Evolutionary conservation across 2,113 vertebrate genomes (phyloP).

Genomic region (Taurulus bubalis): DNA sequence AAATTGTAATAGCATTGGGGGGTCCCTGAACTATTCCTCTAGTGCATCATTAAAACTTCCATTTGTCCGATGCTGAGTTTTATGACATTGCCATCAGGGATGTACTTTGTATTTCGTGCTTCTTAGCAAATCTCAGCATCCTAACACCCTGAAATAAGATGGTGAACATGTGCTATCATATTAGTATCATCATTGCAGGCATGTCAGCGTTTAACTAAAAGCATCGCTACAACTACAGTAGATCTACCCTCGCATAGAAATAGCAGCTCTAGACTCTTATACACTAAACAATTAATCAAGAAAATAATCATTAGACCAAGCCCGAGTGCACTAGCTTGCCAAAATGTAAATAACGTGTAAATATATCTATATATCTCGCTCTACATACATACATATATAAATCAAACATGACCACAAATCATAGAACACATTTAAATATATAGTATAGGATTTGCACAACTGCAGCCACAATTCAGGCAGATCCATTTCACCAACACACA

Average conservation of each 20-base stretch:
- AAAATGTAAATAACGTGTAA: too few species aligned
- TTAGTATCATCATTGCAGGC: background rate
- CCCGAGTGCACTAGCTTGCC: too few species aligned
- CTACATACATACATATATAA: too few species aligned
- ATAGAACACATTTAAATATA: background rate
- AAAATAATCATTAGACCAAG: too few species aligned
- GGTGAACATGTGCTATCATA: background rate
- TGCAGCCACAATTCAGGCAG: background rate
- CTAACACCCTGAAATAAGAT: background rate
- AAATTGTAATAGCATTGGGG: background rate
- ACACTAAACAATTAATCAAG: background rate
- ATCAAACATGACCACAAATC: too few species aligned
- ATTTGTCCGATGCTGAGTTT: background rate
- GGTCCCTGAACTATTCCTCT: background rate
- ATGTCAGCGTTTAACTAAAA: too few species aligned
- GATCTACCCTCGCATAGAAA: too few species aligned
- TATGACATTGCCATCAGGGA: background rate
- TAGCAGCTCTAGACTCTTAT: background rate
- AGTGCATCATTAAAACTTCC: background rate
- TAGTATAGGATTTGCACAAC: too few species aligned
- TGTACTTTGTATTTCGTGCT: background rate
- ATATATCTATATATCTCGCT: too few species aligned
- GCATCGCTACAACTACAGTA: too few species aligned
- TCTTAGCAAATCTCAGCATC: background rate
- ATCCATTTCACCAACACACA: background rate